phyloP scores from a whole-genome alignment of 2,113 vertebrate genomes.

The Marmota flaviventris region DNA sequence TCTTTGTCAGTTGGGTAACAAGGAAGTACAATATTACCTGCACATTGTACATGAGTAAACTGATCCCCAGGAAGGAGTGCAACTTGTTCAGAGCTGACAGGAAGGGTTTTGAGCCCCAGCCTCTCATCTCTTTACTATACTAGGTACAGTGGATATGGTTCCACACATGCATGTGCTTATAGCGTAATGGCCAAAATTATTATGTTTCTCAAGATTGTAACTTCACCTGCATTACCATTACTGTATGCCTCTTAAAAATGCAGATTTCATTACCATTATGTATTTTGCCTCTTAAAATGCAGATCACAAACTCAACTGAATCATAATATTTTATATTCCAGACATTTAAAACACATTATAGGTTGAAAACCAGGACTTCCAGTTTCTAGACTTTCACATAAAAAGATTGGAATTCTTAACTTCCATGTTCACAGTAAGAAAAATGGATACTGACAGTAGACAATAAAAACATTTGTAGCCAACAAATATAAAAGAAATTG shows the following conservation, averaged over 20 bases:
- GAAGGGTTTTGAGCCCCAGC: neutral
- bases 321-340: neutral
- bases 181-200: neutral
- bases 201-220: neutral
- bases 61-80: accelerated
- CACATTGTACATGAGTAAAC: neutral
- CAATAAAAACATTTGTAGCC: neutral
- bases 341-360: neutral
- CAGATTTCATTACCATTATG: neutral
- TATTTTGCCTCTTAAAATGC: neutral
- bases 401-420: neutral
- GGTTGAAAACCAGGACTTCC: neutral
- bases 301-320: neutral
- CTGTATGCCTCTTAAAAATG: neutral
- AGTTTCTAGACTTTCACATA: neutral
- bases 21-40: neutral
- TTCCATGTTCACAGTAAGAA: neutral
- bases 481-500: neutral
- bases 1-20: neutral
- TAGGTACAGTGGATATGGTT: neutral
- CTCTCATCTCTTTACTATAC: neutral
- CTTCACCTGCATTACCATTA: neutral
- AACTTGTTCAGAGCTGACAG: neutral
- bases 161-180: too few relatives aligned
- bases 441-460: neutral